These are phyloP conservation scores for Cephonodes hylas DNA, from an alignment of 2,888 invertebrate species.

Conservation along the genomic window DNA sequence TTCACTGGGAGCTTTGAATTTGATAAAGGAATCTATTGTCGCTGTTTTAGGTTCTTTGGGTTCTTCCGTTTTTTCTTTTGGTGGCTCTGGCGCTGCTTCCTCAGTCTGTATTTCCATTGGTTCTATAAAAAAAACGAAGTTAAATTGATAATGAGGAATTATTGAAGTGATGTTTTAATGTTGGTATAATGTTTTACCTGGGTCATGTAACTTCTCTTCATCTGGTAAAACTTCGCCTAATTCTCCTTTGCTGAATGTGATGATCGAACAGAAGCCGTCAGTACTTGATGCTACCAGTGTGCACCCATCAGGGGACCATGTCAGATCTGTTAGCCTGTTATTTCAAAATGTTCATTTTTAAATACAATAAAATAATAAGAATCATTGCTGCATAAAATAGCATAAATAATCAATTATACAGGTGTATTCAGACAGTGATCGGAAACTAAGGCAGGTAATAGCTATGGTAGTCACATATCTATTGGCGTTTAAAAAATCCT, in stretches of 20 bases:
- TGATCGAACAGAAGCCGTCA: slow-evolving; percentile 72
- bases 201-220: slow-evolving; percentile 21
- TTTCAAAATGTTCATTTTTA: not conserved
- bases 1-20: slow-evolving; percentile 61
- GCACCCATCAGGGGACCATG: slow-evolving; percentile 62
- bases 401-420: too few species aligned
- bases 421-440: too few species aligned
- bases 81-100: slow-evolving; percentile 29
- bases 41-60: slow-evolving; percentile 36
- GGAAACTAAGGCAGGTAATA: too few species aligned
- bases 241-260: slow-evolving; percentile 55
- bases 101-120: slow-evolving; percentile 46
- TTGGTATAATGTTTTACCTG: slow-evolving; percentile 4
- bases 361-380: too few species aligned
- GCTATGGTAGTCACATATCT: too few species aligned
- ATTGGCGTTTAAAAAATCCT: too few species aligned
- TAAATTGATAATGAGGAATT: not conserved
- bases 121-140: slow-evolving; percentile 38
- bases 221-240: slow-evolving; percentile 54
- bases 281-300: slow-evolving; percentile 68
- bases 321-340: slow-evolving; percentile 63
- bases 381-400: too few species aligned
- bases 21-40: slow-evolving; percentile 64
- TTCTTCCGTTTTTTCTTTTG: slow-evolving; percentile 22
- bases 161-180: not conserved